These are phyloP conservation scores for Proctacanthus coquilletti DNA, from an alignment of 1,140 invertebrate genomes.

Conservation along the genomic window DNA sequence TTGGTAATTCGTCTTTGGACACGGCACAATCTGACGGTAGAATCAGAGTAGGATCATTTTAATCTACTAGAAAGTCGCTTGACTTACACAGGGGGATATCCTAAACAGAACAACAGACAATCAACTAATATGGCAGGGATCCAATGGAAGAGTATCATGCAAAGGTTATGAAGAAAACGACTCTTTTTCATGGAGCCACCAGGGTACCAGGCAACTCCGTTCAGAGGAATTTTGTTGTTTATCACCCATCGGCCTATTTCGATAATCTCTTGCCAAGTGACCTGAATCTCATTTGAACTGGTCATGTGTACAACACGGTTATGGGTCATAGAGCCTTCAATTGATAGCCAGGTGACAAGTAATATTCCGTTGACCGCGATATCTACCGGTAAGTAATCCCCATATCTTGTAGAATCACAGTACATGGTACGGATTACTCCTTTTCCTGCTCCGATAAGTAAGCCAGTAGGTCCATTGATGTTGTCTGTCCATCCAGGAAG, in stretches of 20 bases:
- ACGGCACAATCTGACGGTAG: conserved; percentile 41
- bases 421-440: conserved; percentile 56
- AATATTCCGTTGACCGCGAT: conserved; percentile 63
- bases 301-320: conserved; percentile 51
- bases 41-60: not conserved
- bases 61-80: not conserved
- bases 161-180: conserved; percentile 56
- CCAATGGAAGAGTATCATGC: conserved; percentile 67
- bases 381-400: conserved; percentile 59
- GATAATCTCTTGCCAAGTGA: conserved; percentile 70
- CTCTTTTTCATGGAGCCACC: conserved; percentile 76
- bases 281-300: conserved; percentile 61
- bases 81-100: conserved; percentile 68
- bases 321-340: conserved; percentile 16
- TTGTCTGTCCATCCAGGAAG: conserved; percentile 87
- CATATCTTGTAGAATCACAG: conserved; percentile 36
- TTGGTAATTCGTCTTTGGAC: conserved; percentile 62
- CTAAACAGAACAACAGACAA: conserved; percentile 50
- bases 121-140: conserved; percentile 73
- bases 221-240: conserved; percentile 53
- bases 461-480: conserved; percentile 71
- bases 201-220: conserved; percentile 74
- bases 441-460: conserved; percentile 47
- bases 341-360: conserved; percentile 49
- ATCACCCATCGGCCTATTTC: conserved; percentile 64